A percentile compares a stretch with the other conserved stretches of the same genome.
These are phyloP conservation scores for Uria lomvia DNA, from an alignment of 2,113 vertebrate genomes.

Conservation along the genomic window DNA sequence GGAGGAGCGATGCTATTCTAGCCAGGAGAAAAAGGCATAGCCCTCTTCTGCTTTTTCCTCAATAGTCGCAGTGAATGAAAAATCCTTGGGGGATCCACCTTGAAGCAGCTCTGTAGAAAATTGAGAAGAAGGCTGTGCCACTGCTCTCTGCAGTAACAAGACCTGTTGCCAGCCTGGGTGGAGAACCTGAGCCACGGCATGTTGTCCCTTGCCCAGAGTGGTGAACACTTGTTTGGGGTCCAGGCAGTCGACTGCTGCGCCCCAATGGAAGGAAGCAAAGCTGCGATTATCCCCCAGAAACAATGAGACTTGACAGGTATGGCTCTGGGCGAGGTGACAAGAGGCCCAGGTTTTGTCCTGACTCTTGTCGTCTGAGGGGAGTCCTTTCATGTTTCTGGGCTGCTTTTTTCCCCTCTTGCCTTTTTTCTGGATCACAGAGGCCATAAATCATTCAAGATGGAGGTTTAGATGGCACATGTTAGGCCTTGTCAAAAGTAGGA, in stretches of 20 bases:
- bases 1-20: not conserved
- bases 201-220: not conserved
- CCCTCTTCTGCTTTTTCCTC: not conserved
- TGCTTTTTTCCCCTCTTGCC: not conserved
- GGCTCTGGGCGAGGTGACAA: not conserved
- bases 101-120: not conserved
- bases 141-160: not conserved
- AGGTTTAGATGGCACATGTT: not conserved
- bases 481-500: not conserved
- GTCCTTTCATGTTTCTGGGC: not conserved
- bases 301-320: not conserved
- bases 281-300: not conserved
- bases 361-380: not conserved
- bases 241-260: not conserved
- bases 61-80: not conserved
- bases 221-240: not conserved
- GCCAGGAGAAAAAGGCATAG: not conserved
- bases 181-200: not conserved
- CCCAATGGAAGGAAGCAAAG: not conserved
- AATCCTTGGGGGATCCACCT: not conserved
- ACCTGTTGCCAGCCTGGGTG: not conserved
- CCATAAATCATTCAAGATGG: rapidly evolving
- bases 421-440: not conserved
- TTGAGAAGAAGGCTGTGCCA: not conserved
- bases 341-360: not conserved